Evolutionary conservation across 2,113 vertebrate genomes (phyloP).

Genomic region (Passer montanus): DNA sequence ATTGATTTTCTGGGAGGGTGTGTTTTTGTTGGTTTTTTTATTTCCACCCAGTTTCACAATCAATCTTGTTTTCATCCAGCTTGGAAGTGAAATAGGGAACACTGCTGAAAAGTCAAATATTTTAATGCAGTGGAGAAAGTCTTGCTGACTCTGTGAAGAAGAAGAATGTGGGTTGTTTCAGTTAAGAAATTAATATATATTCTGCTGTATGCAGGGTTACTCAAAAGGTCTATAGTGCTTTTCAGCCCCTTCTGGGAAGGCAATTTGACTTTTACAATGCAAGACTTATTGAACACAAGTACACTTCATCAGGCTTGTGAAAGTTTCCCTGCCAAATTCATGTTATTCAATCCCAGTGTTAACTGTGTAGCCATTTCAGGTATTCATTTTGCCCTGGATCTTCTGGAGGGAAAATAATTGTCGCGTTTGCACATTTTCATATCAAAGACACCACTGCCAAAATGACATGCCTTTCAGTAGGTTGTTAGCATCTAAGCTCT

Average conservation of each 20-base stretch:
- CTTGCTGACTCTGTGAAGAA: not conserved
- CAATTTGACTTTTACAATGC: not conserved
- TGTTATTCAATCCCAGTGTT: not conserved
- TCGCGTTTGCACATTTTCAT: not conserved
- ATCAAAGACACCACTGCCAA: not conserved
- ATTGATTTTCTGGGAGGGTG: not conserved
- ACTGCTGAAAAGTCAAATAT: not conserved
- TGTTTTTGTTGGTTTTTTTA: not conserved
- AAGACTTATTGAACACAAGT: not conserved
- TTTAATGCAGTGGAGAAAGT: not conserved
- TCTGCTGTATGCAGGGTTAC: not conserved
- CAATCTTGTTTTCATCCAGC: not conserved
- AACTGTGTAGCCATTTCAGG: not conserved
- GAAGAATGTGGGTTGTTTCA: not conserved
- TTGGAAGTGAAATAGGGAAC: not conserved
- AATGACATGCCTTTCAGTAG: not conserved
- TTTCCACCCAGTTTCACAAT: not conserved
- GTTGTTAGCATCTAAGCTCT: not conserved
- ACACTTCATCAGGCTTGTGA: not conserved
- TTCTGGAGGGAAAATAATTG: not conserved
- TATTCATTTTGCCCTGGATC: not conserved
- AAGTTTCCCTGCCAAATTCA: not conserved
- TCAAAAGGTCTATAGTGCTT: not conserved
- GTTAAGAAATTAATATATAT: not conserved
- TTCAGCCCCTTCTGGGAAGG: not conserved